Percentiles rank a stretch among this genome's conserved stretches.
phyloP scores from a whole-genome alignment of 92 coral and sea anemone species.

The Phymanthus crucifer region DNA sequence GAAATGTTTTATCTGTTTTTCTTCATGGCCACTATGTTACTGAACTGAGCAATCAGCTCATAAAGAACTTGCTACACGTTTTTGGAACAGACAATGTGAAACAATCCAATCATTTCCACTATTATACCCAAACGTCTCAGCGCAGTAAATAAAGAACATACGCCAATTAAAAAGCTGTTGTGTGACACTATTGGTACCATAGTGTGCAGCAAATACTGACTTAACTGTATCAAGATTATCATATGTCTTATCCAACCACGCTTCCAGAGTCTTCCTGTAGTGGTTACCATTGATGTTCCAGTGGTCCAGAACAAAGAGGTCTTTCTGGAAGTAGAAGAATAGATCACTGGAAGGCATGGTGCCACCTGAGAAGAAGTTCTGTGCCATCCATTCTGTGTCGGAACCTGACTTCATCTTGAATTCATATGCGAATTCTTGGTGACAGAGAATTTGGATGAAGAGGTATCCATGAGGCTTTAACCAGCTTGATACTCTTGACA shows the following conservation, averaged over 20 bases:
- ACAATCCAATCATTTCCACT: conserved; percentile 85
- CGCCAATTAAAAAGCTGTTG: conserved; percentile 85
- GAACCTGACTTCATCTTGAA: conserved; percentile 71
- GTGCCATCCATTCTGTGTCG: conserved; percentile 95
- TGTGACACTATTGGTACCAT: conserved; percentile 60
- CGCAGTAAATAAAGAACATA: conserved; percentile 81
- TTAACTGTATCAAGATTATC: conserved; percentile 49
- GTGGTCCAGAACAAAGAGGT: conserved; percentile 60
- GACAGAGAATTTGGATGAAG: conserved; percentile 79
- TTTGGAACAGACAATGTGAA: conserved; percentile 66
- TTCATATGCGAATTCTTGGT: conserved; percentile 77
- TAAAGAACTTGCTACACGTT: conserved; percentile 54
- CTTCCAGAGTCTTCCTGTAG: conserved; percentile 76
- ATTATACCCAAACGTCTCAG: conserved; percentile 77
- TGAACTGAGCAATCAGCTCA: conserved; percentile 18
- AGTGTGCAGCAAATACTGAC: conserved; percentile 49
- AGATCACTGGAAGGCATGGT: conserved; percentile 84
- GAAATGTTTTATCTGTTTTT: too few relatives aligned
- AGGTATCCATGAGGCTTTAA: conserved; percentile 68
- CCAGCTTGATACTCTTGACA: conserved; percentile 82
- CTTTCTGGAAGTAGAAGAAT: conserved; percentile 77
- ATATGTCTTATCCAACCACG: conserved; percentile 77
- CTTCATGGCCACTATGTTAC: too few relatives aligned
- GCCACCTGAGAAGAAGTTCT: conserved; percentile 85
- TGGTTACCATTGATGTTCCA: conserved; percentile 79